Evolutionary conservation across 2,888 invertebrate species (phyloP), one percentile per base, ranked within the genome.

Genomic region (Amiota mariae): DNA sequence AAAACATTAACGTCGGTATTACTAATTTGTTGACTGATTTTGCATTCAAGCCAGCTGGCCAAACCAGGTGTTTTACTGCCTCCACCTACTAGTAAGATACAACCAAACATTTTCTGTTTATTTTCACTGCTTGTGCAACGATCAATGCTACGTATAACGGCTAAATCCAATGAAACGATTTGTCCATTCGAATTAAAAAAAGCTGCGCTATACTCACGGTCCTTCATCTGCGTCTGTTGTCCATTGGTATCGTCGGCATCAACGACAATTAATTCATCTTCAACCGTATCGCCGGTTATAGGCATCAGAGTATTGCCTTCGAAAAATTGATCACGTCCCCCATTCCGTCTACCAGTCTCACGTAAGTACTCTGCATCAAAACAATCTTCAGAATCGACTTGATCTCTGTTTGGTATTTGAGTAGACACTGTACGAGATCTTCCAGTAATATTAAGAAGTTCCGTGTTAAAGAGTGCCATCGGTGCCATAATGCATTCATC

Each of bases 401-500:
- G 91, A 75, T 92, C 91, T 3, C 96, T 94, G 68, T 92, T 90
- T 61, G 93, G 89, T 79, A 92, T 93, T 85, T 96, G 96, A 12
- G 94, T 93, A n/a, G 68, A 70, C 13, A 81, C 83, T 0, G n/a
- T 36, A 81, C 94, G 94, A 1, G 94, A 93, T 72, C 85, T 86
- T 0, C 96, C 96, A 0, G 97, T 97, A 15, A 97, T 94, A 84
- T 95, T 95, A 24, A 98, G 79, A 73, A 98, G 90, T 88, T 97
- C 97, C 0, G 96, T 96, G 87, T 95, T 94, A 88, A 98, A 97
- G 75, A 97, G 91, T 78, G 96, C 94, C 46, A 98, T 89, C 0
- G 98, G 97, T 4, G 98, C 97, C 77, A 98, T 94, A 47, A 98
- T 94, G 83, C 96, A 95, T 89, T 98, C 98, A 89, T 98, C 98